Evolutionary conservation across 2,113 vertebrate genomes (phyloP).

Genomic region (Lutjanus erythropterus): DNA sequence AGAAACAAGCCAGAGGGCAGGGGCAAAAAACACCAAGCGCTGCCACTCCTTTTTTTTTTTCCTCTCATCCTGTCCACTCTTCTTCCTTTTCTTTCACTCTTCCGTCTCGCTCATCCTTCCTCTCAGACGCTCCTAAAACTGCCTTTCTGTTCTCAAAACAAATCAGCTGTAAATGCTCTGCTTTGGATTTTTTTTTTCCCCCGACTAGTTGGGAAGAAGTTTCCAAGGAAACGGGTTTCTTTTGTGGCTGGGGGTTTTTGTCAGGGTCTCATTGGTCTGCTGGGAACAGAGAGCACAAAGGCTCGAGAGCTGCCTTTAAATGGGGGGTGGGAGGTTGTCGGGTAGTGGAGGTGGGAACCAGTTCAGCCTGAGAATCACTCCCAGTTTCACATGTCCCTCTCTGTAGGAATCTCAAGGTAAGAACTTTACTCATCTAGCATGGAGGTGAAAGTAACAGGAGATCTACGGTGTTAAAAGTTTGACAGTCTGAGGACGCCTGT

Average conservation of each 20-base stretch:
- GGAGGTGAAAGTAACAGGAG: not conserved
- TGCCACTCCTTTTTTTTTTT: constrained; percentile 56
- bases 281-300: constrained; percentile 87
- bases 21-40: constrained; percentile 53
- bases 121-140: constrained; percentile 66
- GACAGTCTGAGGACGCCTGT: constrained; percentile 8
- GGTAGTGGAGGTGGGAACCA: constrained; percentile 65
- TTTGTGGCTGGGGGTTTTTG: constrained; percentile 92
- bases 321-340: constrained; percentile 64
- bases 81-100: constrained; percentile 42
- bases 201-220: constrained; percentile 82
- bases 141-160: constrained; percentile 84
- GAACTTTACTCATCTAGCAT: constrained; percentile 34
- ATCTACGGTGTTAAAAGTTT: constrained; percentile 6
- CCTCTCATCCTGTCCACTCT: constrained; percentile 53
- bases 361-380: constrained; percentile 61
- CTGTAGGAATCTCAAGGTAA: constrained; percentile 76
- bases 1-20: constrained; percentile 48
- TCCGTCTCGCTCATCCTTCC: constrained; percentile 59
- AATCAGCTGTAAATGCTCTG: constrained; percentile 83
- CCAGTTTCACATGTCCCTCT: constrained; percentile 67
- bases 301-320: constrained; percentile 78
- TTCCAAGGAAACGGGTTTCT: constrained; percentile 95
- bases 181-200: constrained; percentile 64
- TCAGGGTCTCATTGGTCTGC: constrained; percentile 88